Percentiles rank a stretch among this genome's conserved stretches.
Conservation (phyloP, 2,888 invertebrate genomes). For the Belgica antarctica region DNA sequence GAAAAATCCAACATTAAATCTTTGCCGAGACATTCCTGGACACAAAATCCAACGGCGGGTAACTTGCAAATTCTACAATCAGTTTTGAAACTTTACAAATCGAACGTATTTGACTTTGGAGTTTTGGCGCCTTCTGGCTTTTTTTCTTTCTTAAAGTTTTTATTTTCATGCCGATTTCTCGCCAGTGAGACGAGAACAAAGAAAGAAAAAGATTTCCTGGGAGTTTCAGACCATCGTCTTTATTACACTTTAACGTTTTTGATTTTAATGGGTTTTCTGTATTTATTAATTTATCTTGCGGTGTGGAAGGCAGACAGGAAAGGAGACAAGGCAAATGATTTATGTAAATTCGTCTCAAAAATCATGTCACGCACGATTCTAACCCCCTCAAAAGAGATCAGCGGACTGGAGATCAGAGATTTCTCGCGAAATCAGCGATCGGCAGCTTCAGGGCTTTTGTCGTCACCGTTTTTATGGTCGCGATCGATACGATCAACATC, state of each 20-base stretch:
- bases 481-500: too few species aligned
- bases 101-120: background rate
- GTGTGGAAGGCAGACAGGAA: constrained; percentile 17
- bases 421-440: too few species aligned
- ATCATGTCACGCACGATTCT: constrained; percentile 40
- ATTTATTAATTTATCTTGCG: constrained; percentile 39
- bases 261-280: constrained; percentile 42
- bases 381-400: constrained; percentile 4
- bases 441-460: too few species aligned
- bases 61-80: constrained; percentile 9
- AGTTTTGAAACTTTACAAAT: constrained; percentile 5
- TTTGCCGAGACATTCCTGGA: background rate
- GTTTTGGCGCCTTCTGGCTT: constrained; percentile 43
- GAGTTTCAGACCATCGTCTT: constrained; percentile 3
- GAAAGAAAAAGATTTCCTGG: constrained; percentile 1
- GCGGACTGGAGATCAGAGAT: too few species aligned
- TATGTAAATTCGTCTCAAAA: constrained; percentile 38
- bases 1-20: too few species aligned
- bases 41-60: background rate
- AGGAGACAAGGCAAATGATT: constrained; percentile 9
- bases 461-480: too few species aligned
- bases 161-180: background rate
- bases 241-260: constrained; percentile 36
- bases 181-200: background rate
- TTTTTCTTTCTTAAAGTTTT: constrained; percentile 23